phyloP scores from a whole-genome alignment of 2,888 invertebrate species.

The Drosophila kokeensis region DNA sequence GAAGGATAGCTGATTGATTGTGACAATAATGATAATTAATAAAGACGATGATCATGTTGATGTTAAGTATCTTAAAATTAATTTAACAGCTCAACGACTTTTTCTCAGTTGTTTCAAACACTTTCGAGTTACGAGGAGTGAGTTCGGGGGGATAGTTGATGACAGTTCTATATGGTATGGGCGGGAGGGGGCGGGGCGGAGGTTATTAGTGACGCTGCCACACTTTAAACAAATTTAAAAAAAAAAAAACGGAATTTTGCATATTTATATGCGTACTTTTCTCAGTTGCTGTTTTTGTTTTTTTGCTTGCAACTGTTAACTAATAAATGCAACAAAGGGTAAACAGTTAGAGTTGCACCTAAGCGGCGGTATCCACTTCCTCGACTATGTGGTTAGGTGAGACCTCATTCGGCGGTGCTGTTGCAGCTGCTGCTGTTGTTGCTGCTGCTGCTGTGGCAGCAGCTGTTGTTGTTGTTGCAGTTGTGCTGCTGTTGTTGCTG shows the following conservation, averaged over 20 bases:
- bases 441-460: conserved; percentile 37
- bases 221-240: not conserved
- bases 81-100: conserved; percentile 58
- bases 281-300: not conserved
- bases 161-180: not conserved
- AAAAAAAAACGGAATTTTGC: conserved; percentile 1
- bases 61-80: conserved; percentile 56
- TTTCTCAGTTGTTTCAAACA: conserved; percentile 33
- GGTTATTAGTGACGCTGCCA: not conserved
- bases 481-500: conserved; percentile 37
- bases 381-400: conserved; percentile 85
- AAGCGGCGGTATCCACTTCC: conserved; percentile 85
- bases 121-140: conserved; percentile 8
- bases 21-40: conserved; percentile 7
- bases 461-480: conserved; percentile 42
- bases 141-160: not conserved
- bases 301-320: not conserved
- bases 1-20: conserved; percentile 9
- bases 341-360: conserved; percentile 43
- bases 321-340: conserved; percentile 64
- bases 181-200: not conserved
- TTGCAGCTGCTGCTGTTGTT: conserved; percentile 27
- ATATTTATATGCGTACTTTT: not conserved
- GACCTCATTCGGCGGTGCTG: conserved; percentile 78
- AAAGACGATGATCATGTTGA: conserved; percentile 15